Conservation (phyloP, 2,797 vertebrate genomes). For the Microhierax caerulescens region DNA sequence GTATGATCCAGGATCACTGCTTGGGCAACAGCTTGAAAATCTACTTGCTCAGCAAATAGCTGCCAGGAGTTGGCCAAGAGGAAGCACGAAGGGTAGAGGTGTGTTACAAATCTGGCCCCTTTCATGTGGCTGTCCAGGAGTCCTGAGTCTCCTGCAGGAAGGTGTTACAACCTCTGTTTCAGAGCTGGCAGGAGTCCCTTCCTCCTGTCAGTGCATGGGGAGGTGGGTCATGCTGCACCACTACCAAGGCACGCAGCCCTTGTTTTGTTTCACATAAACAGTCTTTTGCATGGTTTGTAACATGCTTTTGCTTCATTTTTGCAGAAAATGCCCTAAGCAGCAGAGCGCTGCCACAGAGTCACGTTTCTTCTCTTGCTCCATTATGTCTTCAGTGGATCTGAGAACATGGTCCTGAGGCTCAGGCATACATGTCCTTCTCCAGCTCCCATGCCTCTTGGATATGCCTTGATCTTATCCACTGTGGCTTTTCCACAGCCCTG, state of each 20-base stretch:
- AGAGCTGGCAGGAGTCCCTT: background rate
- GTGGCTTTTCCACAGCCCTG: background rate
- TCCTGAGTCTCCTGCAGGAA: background rate
- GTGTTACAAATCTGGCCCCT: background rate
- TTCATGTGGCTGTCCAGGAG: background rate
- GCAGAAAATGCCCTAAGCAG: background rate
- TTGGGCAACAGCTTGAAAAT: background rate
- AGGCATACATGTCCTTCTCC: background rate
- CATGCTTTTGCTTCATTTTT: background rate
- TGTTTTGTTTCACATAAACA: background rate
- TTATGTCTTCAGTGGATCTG: background rate
- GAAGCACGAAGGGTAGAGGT: background rate
- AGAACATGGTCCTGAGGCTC: background rate
- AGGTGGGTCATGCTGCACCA: background rate
- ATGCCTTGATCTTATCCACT: background rate
- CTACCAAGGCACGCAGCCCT: background rate
- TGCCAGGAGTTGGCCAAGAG: background rate
- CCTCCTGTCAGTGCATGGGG: background rate
- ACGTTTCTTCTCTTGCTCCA: rapidly evolving
- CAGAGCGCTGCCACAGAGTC: background rate
- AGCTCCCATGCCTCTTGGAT: background rate
- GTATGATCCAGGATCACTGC: background rate
- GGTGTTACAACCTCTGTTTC: background rate
- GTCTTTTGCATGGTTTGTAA: background rate
- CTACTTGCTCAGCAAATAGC: background rate